Base-by-base conservation (phyloP, 2,797 vertebrate genomes). In the Sebastes ruberrimus region DNA sequence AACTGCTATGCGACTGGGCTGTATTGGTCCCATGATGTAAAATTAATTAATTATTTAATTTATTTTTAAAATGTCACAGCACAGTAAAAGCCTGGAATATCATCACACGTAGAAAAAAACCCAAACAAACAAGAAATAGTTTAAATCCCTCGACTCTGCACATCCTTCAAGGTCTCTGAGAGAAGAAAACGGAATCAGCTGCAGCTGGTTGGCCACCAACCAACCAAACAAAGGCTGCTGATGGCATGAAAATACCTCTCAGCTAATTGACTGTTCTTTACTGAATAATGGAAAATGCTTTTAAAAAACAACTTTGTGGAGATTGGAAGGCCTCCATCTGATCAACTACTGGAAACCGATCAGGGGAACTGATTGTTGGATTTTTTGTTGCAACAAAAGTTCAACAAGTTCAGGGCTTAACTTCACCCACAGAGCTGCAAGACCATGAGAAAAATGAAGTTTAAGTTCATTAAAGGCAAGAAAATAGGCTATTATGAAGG, bases 181-280 rank as follows among this genome's bases (percentile, higher is more conserved):
- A 65, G 23, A 35, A 59, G 10, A 68, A 25, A 35, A 18, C 1
- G 1, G 22, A 52, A 27, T 73, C 6, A 76, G 60, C 61, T 67
- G 66, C 80, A 74, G 74, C 25, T 83, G 68, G 13, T 42, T 81
- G 75, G 30, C 49, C 49, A 38, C 13, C 16, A 68, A 75, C 66
- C 35, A 86, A 69, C 6, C 42, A 46, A 46, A 46, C 61, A 59
- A 59, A 25, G 16, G 46, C 18, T 52, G 0, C 23, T 62, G 35
- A 75, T 28, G 18, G 25, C 63, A 68, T 67, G 56, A 49, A 62
- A 75, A 81, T 27, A 73, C 38, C 38, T 59, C 0, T 59, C 0
- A 49, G 52, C 60, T 63, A 49, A 57, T n/a, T 74, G 25, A 22
- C 46, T 56, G n/a, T 16, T 49, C 20, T 18, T 60, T 25, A 52